Conservation (phyloP, 2,888 invertebrate genomes). For the Plebejus anna region DNA sequence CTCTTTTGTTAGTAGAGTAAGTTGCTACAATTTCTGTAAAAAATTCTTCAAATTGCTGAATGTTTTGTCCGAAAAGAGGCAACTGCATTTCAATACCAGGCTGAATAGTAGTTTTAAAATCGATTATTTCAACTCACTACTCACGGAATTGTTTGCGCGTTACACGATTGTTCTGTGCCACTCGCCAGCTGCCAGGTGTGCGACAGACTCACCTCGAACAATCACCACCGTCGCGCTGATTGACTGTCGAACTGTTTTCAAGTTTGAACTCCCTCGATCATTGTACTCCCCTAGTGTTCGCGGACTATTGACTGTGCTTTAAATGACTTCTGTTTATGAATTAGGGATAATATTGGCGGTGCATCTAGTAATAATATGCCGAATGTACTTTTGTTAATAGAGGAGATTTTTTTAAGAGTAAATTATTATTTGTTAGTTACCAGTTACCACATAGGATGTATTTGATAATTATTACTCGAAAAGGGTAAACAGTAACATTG, state of each 20-base stretch:
- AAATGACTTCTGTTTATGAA: neutral
- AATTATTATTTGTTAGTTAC: neutral
- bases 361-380: neutral
- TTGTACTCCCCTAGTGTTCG: slow-evolving; percentile 1
- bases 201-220: neutral
- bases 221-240: neutral
- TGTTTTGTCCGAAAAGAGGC: neutral
- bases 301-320: neutral
- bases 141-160: neutral
- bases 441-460: neutral
- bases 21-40: neutral
- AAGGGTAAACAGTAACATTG: slow-evolving; percentile 2
- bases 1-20: neutral
- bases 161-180: neutral
- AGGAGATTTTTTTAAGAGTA: neutral
- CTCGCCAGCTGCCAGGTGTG: neutral
- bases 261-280: neutral
- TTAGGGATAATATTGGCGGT: neutral
- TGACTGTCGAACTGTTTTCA: neutral
- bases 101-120: neutral
- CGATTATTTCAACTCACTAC: neutral
- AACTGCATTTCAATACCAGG: neutral
- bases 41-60: neutral
- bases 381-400: neutral
- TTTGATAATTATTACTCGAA: neutral